These are phyloP conservation scores for Ifrita kowaldi DNA, from an alignment of 2,113 vertebrate genomes.

Conservation along the genomic window DNA sequence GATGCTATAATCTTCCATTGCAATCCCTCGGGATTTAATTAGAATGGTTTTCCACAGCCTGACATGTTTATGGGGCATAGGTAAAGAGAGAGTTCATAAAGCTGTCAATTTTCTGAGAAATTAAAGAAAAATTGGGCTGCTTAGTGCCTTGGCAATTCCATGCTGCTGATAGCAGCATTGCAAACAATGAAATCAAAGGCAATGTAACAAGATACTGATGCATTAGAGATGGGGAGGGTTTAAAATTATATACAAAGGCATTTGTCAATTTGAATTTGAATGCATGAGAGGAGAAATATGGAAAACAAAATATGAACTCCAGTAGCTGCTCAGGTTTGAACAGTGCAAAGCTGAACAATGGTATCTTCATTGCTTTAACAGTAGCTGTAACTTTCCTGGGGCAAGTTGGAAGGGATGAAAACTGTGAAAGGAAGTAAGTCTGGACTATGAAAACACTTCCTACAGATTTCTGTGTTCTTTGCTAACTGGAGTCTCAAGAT, in stretches of 20 bases:
- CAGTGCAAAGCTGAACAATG: background rate
- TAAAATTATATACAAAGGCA: conserved; percentile 77
- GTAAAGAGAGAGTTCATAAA: conserved; percentile 87
- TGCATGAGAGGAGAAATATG: conserved; percentile 63
- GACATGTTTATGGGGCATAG: conserved; percentile 85
- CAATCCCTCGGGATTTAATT: conserved; percentile 79
- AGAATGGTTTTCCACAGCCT: conserved; percentile 80
- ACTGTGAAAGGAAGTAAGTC: background rate
- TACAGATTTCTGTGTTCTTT: background rate
- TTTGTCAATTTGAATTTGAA: conserved; percentile 80
- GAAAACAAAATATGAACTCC: conserved; percentile 40
- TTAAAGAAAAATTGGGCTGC: conserved; percentile 84
- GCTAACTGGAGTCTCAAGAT: background rate
- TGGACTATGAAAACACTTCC: background rate
- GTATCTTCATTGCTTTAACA: conserved; percentile 31
- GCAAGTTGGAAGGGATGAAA: conserved; percentile 24
- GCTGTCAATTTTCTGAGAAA: conserved; percentile 85
- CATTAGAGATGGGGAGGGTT: conserved; percentile 74
- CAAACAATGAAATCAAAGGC: conserved; percentile 78
- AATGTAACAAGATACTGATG: conserved; percentile 79
- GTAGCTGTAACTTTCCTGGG: conserved; percentile 44
- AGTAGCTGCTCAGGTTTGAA: conserved; percentile 28
- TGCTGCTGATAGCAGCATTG: conserved; percentile 71
- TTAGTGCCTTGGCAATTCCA: conserved; percentile 78
- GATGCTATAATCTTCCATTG: conserved; percentile 79